Evolutionary conservation across 2,797 vertebrate species (phyloP).

Genomic region (Chelonia mydas): DNA sequence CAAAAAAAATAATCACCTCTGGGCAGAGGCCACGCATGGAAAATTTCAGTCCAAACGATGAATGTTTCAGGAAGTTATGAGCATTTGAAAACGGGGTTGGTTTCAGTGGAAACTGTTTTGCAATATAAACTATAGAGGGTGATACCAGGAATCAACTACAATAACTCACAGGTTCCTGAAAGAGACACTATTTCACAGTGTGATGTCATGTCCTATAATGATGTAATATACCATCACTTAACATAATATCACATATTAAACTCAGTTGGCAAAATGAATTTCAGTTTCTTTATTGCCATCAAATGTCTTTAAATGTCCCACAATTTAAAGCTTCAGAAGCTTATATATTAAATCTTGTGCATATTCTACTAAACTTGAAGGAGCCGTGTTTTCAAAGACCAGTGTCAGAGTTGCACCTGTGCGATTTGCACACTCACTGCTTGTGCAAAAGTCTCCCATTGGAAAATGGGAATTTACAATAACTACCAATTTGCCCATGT

Average conservation of each 20-base stretch:
- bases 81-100: constrained; percentile 26
- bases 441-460: constrained; percentile 35
- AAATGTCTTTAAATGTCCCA: constrained; percentile 59
- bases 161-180: constrained; percentile 33
- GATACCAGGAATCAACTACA: neutral
- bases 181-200: constrained; percentile 53
- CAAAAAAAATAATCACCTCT: neutral
- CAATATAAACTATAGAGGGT: constrained; percentile 6
- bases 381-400: neutral
- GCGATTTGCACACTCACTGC: neutral
- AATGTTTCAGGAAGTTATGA: constrained; percentile 12
- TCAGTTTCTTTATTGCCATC: constrained; percentile 58
- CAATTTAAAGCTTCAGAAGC: constrained; percentile 50
- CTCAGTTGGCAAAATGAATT: constrained; percentile 59
- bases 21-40: neutral
- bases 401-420: neutral
- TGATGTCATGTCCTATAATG: constrained; percentile 50
- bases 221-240: constrained; percentile 58
- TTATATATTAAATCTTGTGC: constrained; percentile 26
- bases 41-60: neutral
- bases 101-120: constrained; percentile 24
- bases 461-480: constrained; percentile 41
- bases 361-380: constrained; percentile 27
- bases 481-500: neutral
- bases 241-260: constrained; percentile 63